phyloP scores from a whole-genome alignment of 2,888 invertebrate species.

The Lepidochrysops patricia region DNA sequence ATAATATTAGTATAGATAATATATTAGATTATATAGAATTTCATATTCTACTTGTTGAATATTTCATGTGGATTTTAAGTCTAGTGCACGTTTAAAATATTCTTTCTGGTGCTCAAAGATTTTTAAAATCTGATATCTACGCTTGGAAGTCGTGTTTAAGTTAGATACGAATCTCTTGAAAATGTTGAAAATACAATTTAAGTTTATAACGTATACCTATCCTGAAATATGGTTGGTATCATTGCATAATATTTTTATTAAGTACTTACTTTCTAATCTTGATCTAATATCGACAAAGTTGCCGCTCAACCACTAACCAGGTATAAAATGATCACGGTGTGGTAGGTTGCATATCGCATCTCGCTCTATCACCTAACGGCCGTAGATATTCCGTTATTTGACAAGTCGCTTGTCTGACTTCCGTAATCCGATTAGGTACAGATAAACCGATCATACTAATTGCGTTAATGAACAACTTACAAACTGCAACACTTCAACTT shows the following conservation, averaged over 20 bases:
- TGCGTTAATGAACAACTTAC: slow-evolving; percentile 4
- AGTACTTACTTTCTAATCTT: too few relatives aligned
- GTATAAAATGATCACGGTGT: too few relatives aligned
- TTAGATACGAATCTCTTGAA: background rate
- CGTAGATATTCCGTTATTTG: background rate
- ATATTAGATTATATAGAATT: background rate
- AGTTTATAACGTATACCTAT: too few relatives aligned
- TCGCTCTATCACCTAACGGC: too few relatives aligned
- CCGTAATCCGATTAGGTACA: background rate
- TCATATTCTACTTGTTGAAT: slow-evolving; percentile 5
- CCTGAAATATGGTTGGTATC: too few relatives aligned
- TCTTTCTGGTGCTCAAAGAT: background rate
- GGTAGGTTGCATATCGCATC: too few relatives aligned
- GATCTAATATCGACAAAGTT: too few relatives aligned
- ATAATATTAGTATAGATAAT: background rate
- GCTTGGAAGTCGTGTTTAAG: background rate
- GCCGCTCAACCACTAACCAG: too few relatives aligned
- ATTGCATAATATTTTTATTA: too few relatives aligned
- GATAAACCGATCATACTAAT: slow-evolving; percentile 8
- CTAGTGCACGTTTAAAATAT: background rate
- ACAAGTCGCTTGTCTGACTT: slow-evolving; percentile 10
- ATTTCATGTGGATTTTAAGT: slow-evolving; percentile 1
- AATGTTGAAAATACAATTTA: background rate
- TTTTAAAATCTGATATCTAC: background rate
- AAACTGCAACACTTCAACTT: background rate